These are phyloP conservation scores for Tichodroma muraria DNA, from an alignment of 2,113 vertebrate genomes.

Conservation along the genomic window DNA sequence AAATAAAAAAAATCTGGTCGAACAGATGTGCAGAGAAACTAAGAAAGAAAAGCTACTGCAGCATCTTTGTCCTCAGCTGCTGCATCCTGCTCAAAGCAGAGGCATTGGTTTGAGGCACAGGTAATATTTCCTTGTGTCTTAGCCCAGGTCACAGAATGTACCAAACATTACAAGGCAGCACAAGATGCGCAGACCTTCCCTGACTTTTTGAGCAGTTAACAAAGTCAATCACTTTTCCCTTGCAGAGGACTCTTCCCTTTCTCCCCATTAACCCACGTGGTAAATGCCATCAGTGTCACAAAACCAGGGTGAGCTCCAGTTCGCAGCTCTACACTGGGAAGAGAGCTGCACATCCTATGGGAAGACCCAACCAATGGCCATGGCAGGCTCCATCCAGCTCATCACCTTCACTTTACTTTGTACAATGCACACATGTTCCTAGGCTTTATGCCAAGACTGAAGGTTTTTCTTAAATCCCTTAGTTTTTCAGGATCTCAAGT, in stretches of 20 bases:
- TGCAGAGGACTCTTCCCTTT: background rate
- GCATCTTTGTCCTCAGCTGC: background rate
- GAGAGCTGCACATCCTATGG: background rate
- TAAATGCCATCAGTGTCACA: background rate
- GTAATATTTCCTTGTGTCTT: background rate
- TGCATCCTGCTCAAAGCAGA: background rate
- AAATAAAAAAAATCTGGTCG: background rate
- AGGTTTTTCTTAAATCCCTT: background rate
- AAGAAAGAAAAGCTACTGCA: background rate
- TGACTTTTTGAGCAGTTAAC: background rate
- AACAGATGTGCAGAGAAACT: background rate
- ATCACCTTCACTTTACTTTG: background rate
- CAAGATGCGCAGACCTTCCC: fast-evolving
- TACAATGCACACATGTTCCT: background rate
- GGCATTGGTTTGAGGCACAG: no score
- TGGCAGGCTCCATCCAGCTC: background rate
- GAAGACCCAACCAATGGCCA: background rate
- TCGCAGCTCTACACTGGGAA: fast-evolving
- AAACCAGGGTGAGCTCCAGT: background rate
- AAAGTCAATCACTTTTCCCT: background rate
- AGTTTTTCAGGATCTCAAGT: background rate
- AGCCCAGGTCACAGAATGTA: background rate
- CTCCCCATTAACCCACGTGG: fast-evolving
- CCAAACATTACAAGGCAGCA: background rate
- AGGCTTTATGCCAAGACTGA: background rate